These are phyloP conservation scores for Oenanthe melanoleuca DNA, from an alignment of 2,113 vertebrate species.

Conservation along the genomic window DNA sequence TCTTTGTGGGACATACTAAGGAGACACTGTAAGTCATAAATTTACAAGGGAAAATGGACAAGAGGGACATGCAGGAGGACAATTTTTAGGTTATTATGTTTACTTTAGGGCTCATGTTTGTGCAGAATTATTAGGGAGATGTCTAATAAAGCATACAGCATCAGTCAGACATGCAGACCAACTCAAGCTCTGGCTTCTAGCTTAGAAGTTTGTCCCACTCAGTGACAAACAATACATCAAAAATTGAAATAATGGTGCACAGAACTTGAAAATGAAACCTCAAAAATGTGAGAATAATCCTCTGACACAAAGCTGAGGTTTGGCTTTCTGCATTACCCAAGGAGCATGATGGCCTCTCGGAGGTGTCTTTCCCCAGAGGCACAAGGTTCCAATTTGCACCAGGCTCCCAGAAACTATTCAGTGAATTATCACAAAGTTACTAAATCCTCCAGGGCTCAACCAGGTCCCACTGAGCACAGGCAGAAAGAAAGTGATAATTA, in stretches of 20 bases:
- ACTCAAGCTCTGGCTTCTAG: background rate
- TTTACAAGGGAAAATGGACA: background rate
- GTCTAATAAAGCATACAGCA: background rate
- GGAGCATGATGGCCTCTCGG: background rate
- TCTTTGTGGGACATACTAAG: background rate
- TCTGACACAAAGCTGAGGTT: background rate
- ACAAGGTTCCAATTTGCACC: conserved; percentile 54
- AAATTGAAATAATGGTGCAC: background rate
- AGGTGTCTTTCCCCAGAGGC: background rate
- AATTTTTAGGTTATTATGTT: background rate
- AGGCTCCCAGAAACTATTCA: conserved; percentile 6
- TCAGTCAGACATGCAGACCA: background rate
- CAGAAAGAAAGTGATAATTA: conserved; percentile 59
- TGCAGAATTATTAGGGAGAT: background rate
- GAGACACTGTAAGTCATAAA: background rate
- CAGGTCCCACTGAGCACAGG: background rate
- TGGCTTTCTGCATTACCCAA: background rate
- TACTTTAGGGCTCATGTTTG: background rate
- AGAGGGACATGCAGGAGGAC: background rate
- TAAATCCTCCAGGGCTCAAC: background rate
- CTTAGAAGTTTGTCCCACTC: background rate
- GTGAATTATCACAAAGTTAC: conserved; percentile 18
- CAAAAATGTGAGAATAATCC: conserved; percentile 23
- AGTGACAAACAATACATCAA: background rate
- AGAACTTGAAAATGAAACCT: conserved; percentile 31